Evolutionary conservation across 2,113 vertebrate genomes (phyloP).

Genomic region (Hiodon tergisus): DNA sequence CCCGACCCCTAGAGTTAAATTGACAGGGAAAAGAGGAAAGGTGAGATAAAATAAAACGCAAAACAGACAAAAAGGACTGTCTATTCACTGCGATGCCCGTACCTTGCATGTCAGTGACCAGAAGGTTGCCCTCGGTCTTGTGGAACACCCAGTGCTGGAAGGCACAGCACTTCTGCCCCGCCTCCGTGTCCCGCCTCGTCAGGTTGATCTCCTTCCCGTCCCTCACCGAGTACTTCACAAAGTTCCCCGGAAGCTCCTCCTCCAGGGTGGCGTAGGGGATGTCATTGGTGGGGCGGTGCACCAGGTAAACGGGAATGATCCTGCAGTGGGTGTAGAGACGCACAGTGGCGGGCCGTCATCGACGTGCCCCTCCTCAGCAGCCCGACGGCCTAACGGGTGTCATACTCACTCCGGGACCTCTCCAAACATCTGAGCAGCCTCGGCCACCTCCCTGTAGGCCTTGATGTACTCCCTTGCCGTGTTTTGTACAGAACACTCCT

Average conservation of each 20-base stretch:
- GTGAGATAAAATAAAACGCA: neutral
- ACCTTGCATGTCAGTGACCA: conserved; percentile 97
- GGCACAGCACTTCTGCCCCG: conserved; percentile 91
- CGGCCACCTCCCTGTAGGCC: conserved; percentile 75
- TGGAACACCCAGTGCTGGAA: conserved; percentile 97
- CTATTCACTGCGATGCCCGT: neutral
- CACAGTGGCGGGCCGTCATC: neutral
- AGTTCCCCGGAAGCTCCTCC: conserved; percentile 89
- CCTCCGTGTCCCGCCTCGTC: conserved; percentile 78
- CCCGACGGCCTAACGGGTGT: neutral
- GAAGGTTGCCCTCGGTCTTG: conserved; percentile 79
- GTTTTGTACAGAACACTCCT: conserved; percentile 94
- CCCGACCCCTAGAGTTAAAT: conserved; percentile 75
- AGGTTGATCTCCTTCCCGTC: conserved; percentile 93
- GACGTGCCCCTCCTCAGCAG: neutral
- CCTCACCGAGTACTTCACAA: conserved; percentile 90
- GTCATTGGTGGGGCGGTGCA: conserved; percentile 82
- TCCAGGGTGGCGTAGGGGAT: conserved; percentile 95
- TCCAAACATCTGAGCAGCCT: conserved; percentile 78
- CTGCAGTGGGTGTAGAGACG: conserved; percentile 50
- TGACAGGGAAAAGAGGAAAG: neutral
- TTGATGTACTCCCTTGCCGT: conserved; percentile 88
- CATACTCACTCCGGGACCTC: conserved; percentile 88
- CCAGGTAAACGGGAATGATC: conserved; percentile 92
- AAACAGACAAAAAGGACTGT: neutral